Percentiles rank a stretch among this genome's conserved stretches.
phyloP scores from a whole-genome alignment of 2,797 vertebrate species.

The Salarias fasciatus region DNA sequence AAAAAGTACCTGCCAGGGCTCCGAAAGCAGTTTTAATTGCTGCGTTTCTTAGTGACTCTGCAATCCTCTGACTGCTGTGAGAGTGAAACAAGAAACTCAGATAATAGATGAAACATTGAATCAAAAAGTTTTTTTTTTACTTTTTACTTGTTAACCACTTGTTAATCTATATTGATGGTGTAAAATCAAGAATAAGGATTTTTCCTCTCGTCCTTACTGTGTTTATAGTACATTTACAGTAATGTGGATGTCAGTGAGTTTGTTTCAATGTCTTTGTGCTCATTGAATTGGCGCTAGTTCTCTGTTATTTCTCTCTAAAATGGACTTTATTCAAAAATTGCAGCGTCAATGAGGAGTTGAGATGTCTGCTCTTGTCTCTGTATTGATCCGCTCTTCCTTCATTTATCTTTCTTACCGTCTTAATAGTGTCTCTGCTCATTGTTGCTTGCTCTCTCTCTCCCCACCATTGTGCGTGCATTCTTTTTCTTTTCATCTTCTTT shows the following conservation, averaged over 20 bases:
- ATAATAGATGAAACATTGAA: not conserved
- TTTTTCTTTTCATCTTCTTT: not conserved
- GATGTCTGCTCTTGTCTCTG: slow-evolving; percentile 31
- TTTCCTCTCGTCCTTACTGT: no score
- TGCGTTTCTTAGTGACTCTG: slow-evolving; percentile 2
- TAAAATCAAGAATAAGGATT: no score
- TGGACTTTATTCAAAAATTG: slow-evolving; percentile 30
- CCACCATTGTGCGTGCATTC: slow-evolving; percentile 9
- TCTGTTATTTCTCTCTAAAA: not conserved
- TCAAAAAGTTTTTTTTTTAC: accelerated
- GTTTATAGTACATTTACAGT: no score
- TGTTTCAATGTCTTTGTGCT: not conserved
- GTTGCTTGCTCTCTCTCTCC: slow-evolving; percentile 14
- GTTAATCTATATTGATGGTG: no score
- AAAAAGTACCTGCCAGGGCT: slow-evolving; percentile 13
- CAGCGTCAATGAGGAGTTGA: slow-evolving; percentile 35
- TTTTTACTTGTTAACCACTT: not conserved
- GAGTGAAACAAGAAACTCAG: slow-evolving; percentile 1
- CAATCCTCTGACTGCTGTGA: slow-evolving; percentile 13
- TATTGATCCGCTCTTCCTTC: slow-evolving; percentile 26
- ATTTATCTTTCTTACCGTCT: slow-evolving; percentile 36
- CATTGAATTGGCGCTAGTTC: not conserved
- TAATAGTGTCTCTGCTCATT: slow-evolving; percentile 15
- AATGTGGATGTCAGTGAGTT: no score
- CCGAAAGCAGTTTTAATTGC: slow-evolving; percentile 13